These are phyloP conservation scores for Melieria omissa DNA, from an alignment of 2,888 invertebrate species.

Conservation along the genomic window DNA sequence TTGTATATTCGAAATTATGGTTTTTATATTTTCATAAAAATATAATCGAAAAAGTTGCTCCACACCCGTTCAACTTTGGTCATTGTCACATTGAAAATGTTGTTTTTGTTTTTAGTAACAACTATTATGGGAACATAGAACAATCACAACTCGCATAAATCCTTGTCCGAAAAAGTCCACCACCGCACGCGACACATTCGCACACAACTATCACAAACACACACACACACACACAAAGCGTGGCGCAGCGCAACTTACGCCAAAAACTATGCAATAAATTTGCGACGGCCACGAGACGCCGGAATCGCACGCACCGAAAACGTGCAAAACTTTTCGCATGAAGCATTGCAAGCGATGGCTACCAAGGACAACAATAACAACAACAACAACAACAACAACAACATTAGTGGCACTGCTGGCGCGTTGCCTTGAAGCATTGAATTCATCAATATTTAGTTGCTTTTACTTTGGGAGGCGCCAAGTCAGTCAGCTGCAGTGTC, in stretches of 20 bases:
- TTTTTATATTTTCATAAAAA: too few species aligned
- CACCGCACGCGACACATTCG: background rate
- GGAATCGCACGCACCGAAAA: background rate
- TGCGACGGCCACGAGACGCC: background rate
- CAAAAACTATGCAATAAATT: conserved; percentile 26
- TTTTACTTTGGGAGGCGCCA: background rate
- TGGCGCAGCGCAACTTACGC: conserved; percentile 1
- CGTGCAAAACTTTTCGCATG: conserved; percentile 33
- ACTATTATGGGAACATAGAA: too few species aligned
- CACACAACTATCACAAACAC: background rate
- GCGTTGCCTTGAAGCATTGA: background rate
- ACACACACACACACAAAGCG: background rate
- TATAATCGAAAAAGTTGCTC: too few species aligned
- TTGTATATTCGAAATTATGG: too few species aligned
- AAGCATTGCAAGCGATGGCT: conserved; percentile 13
- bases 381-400: too few species aligned
- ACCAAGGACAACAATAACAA: too few species aligned
- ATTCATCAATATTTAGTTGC: conserved; percentile 7
- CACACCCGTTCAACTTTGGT: too few species aligned
- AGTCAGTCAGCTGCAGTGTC: background rate
- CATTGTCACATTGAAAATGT: too few species aligned
- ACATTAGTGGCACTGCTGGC: too few species aligned
- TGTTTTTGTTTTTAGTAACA: too few species aligned
- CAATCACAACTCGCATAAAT: conserved; percentile 17
- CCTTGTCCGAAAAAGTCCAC: conserved; percentile 6